Evolutionary conservation across 2,797 vertebrate genomes (phyloP), one percentile per base, ranked within the genome.

Genomic region (Coranthus polyacanthus): DNA sequence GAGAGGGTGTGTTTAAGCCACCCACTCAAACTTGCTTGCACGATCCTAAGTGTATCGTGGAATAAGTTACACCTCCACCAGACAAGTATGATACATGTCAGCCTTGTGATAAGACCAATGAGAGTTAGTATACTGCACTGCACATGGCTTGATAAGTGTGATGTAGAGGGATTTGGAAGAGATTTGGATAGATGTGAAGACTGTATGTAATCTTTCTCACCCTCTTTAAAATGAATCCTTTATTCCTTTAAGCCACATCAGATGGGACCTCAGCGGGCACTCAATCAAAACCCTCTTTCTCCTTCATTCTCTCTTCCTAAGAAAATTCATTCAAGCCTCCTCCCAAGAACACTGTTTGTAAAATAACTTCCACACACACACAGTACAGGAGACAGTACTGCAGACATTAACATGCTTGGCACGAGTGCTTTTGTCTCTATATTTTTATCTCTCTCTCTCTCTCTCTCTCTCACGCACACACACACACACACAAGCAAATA

Each of bases 121-220:
- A 78, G 83, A 83, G 73, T 83, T 77, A 64, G 72, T 86, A 53
- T 78, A 86, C 72, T 17, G 21, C 57, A 29, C 68, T 78, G 83
- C 83, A 82, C 80, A 79, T 62, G 66, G 83, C 85, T 91, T 89
- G 93, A 92, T 92, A 92, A 91, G 90, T 91, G 89, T 83, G 92
- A 94, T 94, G 91, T 90, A 84, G 90, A 82, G 85, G 92, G 90
- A 92, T 93, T 93, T 93, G 87, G 72, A 86, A 87, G 77, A 90
- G 90, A 93, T 93, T 93, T 91, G 90, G 86, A 88, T 90, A 90
- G 93, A 94, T 90, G 88, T 90, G 88, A 91, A 85, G 83, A 92
- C 88, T 89, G 82, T 87, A 91, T 88, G 89, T 92, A 92, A 93
- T 93, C 88, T 92, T 86, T 90, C 86, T 86, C 85, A 88, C 85